These are phyloP conservation scores for Masnerella sp. DNA, from an alignment of 2,888 invertebrate genomes.

Conservation along the genomic window DNA sequence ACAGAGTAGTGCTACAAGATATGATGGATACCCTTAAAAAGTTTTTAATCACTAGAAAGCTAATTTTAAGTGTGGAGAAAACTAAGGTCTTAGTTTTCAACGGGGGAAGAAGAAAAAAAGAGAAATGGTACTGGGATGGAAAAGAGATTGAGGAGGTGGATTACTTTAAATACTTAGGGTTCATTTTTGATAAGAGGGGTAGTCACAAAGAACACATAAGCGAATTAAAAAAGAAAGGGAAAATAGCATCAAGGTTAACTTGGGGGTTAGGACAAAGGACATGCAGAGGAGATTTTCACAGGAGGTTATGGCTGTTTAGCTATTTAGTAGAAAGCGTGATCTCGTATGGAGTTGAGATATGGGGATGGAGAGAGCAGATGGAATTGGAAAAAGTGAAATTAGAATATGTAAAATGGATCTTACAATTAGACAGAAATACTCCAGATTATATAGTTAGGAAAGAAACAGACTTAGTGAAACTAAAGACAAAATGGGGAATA, in stretches of 20 bases:
- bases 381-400: conserved; percentile 12
- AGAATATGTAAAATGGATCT: neutral
- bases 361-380: conserved; percentile 21
- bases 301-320: conserved; percentile 24
- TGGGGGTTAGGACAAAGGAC: neutral
- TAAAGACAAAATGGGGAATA: neutral
- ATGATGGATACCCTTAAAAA: conserved; percentile 8
- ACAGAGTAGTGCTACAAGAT: too few relatives aligned
- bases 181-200: neutral
- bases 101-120: neutral
- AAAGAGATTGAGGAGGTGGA: neutral
- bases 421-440: neutral
- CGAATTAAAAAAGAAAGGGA: neutral
- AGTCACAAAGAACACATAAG: neutral
- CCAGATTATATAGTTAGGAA: conserved; percentile 17
- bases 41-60: conserved; percentile 12
- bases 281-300: conserved; percentile 1
- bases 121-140: neutral
- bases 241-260: neutral
- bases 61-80: conserved; percentile 31
- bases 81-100: conserved; percentile 34
- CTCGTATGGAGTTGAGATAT: conserved; percentile 31
- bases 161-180: neutral
- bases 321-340: conserved; percentile 25
- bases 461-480: conserved; percentile 18